Conservation (phyloP, 2,797 vertebrate genomes). For the Apodemus agrarius region DNA sequence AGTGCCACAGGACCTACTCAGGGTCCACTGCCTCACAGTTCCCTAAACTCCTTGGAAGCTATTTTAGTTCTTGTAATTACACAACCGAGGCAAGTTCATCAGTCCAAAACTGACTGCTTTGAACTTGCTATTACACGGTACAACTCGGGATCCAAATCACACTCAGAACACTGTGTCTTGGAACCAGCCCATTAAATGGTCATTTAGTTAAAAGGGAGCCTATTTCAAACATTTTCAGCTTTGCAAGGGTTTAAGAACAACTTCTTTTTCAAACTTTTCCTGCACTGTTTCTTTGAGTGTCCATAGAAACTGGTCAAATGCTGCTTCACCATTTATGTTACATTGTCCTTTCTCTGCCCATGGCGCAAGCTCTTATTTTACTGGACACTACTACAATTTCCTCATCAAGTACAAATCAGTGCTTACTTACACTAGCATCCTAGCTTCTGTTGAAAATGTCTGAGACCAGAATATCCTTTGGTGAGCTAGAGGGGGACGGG, state of each 20-base stretch:
- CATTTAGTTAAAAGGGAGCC: constrained; percentile 67
- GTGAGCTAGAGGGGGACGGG: neutral
- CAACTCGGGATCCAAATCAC: constrained; percentile 61
- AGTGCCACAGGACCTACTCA: neutral
- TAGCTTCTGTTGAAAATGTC: neutral
- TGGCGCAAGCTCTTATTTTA: neutral
- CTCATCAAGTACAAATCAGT: neutral
- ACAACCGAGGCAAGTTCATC: constrained; percentile 28
- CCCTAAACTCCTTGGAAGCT: constrained; percentile 25
- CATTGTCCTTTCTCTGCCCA: neutral
- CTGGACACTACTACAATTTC: neutral
- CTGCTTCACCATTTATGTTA: neutral
- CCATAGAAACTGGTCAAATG: neutral
- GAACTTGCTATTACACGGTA: constrained; percentile 56
- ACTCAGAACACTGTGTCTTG: constrained; percentile 32
- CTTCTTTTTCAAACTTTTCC: neutral
- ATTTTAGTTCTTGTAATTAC: constrained; percentile 22
- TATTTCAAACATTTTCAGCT: constrained; percentile 6
- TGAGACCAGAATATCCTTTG: neutral
- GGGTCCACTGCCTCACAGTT: neutral
- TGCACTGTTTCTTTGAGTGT: neutral
- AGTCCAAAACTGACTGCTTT: constrained; percentile 52
- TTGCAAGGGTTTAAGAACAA: constrained; percentile 17
- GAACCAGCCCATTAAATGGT: constrained; percentile 62
- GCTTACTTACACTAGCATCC: too few relatives aligned